Conservation (phyloP, 2,888 invertebrate genomes). For the Ennomos fuscantarius region DNA sequence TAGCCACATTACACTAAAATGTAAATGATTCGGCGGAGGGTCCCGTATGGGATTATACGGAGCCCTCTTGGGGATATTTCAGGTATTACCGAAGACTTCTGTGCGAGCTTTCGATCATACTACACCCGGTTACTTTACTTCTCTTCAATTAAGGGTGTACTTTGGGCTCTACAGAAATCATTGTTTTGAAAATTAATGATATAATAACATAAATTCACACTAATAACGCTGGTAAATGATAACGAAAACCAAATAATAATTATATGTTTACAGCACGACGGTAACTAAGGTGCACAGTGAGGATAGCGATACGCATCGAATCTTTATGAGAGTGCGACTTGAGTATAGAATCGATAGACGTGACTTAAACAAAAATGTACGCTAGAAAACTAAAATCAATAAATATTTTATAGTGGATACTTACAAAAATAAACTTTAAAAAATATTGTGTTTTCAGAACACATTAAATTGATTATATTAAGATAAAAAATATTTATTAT, state of each 20-base stretch:
- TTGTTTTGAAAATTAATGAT: conserved; percentile 68
- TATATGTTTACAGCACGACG: conserved; percentile 82
- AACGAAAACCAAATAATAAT: conserved; percentile 76
- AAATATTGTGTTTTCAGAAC: too few relatives aligned
- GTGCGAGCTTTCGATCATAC: conserved; percentile 62
- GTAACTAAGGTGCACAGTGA: conserved; percentile 84
- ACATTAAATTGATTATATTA: too few relatives aligned
- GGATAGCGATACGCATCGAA: conserved; percentile 72
- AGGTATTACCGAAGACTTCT: conserved; percentile 63
- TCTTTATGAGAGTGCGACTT: conserved; percentile 60
- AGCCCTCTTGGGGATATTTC: conserved; percentile 66
- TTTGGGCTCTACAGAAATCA: conserved; percentile 76
- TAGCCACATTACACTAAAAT: conserved; percentile 83
- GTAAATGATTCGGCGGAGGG: conserved; percentile 71
- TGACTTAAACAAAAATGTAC: conserved; percentile 4
- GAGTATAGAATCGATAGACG: conserved; percentile 31
- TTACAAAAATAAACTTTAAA: too few relatives aligned
- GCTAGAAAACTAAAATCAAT: conserved; percentile 6
- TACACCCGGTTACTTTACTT: conserved; percentile 56
- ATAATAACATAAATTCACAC: conserved; percentile 81
- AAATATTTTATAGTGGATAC: neutral
- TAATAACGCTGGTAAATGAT: conserved; percentile 82
- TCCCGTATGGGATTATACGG: conserved; percentile 75
- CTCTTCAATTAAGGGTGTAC: conserved; percentile 52
- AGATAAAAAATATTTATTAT: too few relatives aligned